phyloP scores from a whole-genome alignment of 2,888 invertebrate genomes.

The Cheiracanthium punctorium region DNA sequence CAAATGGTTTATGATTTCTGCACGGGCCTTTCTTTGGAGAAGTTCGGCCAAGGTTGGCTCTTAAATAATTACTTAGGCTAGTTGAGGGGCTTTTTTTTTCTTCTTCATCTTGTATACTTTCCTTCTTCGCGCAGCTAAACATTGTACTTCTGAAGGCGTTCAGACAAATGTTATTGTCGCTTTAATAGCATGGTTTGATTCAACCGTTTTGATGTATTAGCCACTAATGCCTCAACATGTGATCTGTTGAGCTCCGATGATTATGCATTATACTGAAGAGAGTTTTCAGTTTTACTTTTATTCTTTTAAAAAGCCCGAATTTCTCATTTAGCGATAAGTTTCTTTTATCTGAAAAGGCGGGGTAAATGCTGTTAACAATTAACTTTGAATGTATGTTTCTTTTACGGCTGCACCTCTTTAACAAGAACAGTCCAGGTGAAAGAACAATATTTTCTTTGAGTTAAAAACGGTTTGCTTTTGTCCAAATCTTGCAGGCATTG shows the following conservation, averaged over 20 bases:
- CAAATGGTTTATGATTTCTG: slow-evolving; percentile 63
- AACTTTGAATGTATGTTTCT: too few relatives aligned
- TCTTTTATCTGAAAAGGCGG: too few relatives aligned
- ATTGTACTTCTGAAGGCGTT: not conserved
- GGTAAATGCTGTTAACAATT: too few relatives aligned
- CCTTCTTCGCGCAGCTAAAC: not conserved
- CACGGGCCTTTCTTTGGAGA: slow-evolving; percentile 31
- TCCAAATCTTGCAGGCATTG: too few relatives aligned
- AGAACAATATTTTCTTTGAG: too few relatives aligned
- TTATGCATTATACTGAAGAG: slow-evolving; percentile 11
- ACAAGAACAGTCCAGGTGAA: too few relatives aligned
- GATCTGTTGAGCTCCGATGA: slow-evolving; percentile 21
- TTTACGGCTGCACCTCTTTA: too few relatives aligned
- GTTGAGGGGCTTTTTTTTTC: slow-evolving; percentile 30
- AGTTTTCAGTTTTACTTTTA: not conserved
- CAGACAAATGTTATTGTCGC: slow-evolving; percentile 53
- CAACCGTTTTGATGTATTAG: slow-evolving; percentile 55
- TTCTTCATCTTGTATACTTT: too few relatives aligned
- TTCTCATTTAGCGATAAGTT: too few relatives aligned
- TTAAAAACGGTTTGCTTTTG: too few relatives aligned
- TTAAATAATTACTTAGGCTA: slow-evolving; percentile 61
- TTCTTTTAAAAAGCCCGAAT: too few relatives aligned
- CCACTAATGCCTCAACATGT: slow-evolving; percentile 34
- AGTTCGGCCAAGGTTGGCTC: slow-evolving; percentile 49
- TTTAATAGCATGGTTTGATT: slow-evolving; percentile 59